Evolutionary conservation across 2,888 invertebrate genomes (phyloP), one percentile per base, ranked within the genome.

Genomic region (Ariolimax columbianus): DNA sequence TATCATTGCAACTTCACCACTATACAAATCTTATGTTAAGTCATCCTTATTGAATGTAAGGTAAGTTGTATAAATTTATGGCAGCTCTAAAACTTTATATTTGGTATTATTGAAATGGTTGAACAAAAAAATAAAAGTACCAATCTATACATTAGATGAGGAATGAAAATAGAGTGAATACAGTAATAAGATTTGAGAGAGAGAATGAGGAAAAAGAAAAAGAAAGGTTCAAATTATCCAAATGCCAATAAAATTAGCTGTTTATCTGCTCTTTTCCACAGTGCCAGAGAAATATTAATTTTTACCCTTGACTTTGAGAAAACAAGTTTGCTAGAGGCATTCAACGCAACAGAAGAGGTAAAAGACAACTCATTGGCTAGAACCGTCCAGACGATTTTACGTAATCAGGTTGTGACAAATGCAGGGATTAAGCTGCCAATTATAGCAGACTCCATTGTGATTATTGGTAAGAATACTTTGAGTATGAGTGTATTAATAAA

Each of bases 371-470:
- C 55, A 59, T 55, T 83, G 78, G 77, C 78, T n/a, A 33, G 26
- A 36, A 72, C 70, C 6, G 55, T 83, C n/a, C 70, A 83, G 55
- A 51, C 26, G 9, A 78, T 78, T 47, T 70, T 83, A 40, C 83
- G 83, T 40, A 23, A 83, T 26, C 70, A 78, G 83, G 77, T 83
- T 77, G 83, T 77, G 77, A 70, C 66, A 68, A 78, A 83, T 77
- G 17, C 78, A 70, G 84, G 43, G 59, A 78, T 87, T 47, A 77
- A n/a, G 23, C 79, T 87, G 77, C 80, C 85, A 40, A 75, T 87
- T 47, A 68, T n/a, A 19, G 68, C 78, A 70, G 77, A 83, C 40
- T 17, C 83, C 47, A 70, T 83, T 78, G 70, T 77, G 40, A 77
- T 83, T 78, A 30, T 81, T 77, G 82, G 83, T 63, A 33, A 66